Base-by-base conservation (phyloP, 1,140 invertebrate genomes). In the Drosophila saltans region DNA sequence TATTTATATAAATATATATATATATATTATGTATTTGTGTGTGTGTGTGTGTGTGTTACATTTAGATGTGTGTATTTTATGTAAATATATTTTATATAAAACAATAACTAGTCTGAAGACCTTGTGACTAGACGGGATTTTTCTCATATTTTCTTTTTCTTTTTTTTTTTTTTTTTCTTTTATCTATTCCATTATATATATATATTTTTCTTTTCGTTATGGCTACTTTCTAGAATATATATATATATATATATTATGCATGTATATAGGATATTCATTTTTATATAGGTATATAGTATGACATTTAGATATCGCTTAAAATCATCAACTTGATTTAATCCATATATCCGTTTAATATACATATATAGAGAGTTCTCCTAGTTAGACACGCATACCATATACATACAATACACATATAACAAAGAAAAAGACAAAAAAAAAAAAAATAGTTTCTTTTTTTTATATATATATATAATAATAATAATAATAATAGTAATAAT, bases 101-200 rank as follows among this genome's bases (percentile, higher is more conserved):
- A 89, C 84, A 89, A 89, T 89, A 89, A 89, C 84, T 89, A 89
- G 84, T 89, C 84, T 89, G 84, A 89, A 89, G 84, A 89, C 84
- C 84, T 89, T 90, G 84, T 89, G 84, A 89, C 84, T 89, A 89
- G 84, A 89, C 71, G 84, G 85, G 84, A 89, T 81, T 79, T 82
- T 80, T 81, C 75, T 67, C 65, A 56, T 74, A 73, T 16, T 16
- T 16, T 16, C 78, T 62, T 59, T 75, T 75, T 28, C 69, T 16
- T 81, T 62, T 59, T 75, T 75, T 28, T 74, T 70, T 30, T 30
- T 30, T 30, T 62, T 72, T 77, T 59, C 66, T 73, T 62, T 59
- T 80, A 56, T 79, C 62, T 73, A 73, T 73, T 75, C 45, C 45
- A 52, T 52, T 60, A 26, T 26, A 75, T 75, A 63, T 66, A 26